These are phyloP conservation scores for Mermis nigrescens DNA, from an alignment of 2,888 invertebrate species.

Conservation along the genomic window DNA sequence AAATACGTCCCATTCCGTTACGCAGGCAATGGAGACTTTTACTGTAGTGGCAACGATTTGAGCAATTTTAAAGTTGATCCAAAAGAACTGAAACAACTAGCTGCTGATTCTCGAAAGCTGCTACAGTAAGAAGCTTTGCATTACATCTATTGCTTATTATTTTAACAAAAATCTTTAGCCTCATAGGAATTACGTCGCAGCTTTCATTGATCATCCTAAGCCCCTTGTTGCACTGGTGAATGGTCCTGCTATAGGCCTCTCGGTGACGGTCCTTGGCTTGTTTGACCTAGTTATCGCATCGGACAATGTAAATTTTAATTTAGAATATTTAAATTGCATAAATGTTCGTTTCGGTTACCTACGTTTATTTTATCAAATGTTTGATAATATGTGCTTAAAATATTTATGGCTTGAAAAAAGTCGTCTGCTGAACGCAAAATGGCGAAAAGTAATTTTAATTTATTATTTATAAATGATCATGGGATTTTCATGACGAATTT, in stretches of 20 bases:
- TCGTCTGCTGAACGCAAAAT: too few species aligned
- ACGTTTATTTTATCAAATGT: slow-evolving; percentile 1
- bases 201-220: slow-evolving; percentile 70
- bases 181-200: slow-evolving; percentile 46
- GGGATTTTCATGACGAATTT: too few species aligned
- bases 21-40: slow-evolving; percentile 54
- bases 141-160: background rate
- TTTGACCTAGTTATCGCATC: slow-evolving; percentile 72
- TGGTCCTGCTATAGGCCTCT: slow-evolving; percentile 81
- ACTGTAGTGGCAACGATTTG: slow-evolving; percentile 64
- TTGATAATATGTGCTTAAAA: too few species aligned
- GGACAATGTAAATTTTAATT: slow-evolving; percentile 45
- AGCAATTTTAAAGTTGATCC: slow-evolving; percentile 35
- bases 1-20: too few species aligned
- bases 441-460: too few species aligned
- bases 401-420: too few species aligned
- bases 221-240: slow-evolving; percentile 67
- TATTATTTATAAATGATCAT: too few species aligned
- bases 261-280: slow-evolving; percentile 59
- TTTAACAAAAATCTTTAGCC: slow-evolving; percentile 5
- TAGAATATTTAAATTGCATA: background rate
- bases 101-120: slow-evolving; percentile 17
- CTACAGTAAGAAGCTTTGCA: background rate
- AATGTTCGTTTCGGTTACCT: slow-evolving; percentile 6
- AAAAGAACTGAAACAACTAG: slow-evolving; percentile 4